A percentile compares a stretch with the other conserved stretches of the same genome.
These are phyloP conservation scores for Callorhinus ursinus DNA, from an alignment of 2,113 vertebrate species.

Conservation along the genomic window DNA sequence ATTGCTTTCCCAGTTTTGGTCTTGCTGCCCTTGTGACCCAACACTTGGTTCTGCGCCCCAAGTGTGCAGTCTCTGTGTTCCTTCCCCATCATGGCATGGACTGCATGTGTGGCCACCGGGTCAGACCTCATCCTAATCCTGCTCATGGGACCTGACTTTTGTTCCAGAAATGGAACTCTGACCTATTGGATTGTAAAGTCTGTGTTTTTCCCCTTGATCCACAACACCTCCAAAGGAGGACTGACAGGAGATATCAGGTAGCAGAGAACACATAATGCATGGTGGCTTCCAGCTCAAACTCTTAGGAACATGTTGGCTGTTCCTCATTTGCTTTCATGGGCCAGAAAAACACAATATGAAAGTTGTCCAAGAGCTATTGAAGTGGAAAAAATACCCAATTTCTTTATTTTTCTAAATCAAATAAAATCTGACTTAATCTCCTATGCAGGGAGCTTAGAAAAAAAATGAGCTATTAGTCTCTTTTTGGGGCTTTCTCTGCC, in stretches of 20 bases:
- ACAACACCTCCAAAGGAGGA: neutral
- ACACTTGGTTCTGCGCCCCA: neutral
- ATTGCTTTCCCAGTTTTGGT: neutral
- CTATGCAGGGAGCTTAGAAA: neutral
- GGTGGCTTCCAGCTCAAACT: too few species aligned
- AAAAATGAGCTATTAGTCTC: neutral
- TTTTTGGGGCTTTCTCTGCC: neutral
- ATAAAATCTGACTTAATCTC: slow-evolving; percentile 14
- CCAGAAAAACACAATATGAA: neutral
- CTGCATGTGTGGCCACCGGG: rapidly evolving
- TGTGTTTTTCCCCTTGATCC: too few species aligned
- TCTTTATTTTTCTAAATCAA: slow-evolving; percentile 7
- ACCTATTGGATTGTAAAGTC: neutral
- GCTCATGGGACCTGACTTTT: neutral
- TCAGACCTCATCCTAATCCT: neutral
- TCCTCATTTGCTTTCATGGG: neutral
- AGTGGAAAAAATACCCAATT: neutral
- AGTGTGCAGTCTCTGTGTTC: neutral
- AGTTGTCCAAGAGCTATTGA: neutral
- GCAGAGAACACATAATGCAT: rapidly evolving
- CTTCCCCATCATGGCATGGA: rapidly evolving
- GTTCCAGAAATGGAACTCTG: neutral
- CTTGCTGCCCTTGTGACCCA: neutral
- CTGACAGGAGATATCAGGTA: rapidly evolving
- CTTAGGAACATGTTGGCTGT: neutral